These are phyloP conservation scores for Nilaparvata lugens DNA, from an alignment of 1,140 invertebrate species.

Conservation along the genomic window DNA sequence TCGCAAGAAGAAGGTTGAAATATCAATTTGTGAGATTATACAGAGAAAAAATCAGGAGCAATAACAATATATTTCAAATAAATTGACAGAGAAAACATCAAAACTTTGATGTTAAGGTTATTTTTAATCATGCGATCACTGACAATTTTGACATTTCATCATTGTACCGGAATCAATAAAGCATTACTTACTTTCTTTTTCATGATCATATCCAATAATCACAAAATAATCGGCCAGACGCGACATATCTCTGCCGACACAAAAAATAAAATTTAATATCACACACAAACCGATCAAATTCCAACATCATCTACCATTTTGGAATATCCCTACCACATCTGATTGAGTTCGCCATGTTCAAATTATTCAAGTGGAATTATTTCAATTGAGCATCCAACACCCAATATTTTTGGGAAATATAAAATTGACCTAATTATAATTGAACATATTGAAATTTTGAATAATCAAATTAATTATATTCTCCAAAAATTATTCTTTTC, in stretches of 20 bases:
- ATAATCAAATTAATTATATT: no score
- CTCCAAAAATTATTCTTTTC: no score
- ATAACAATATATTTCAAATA: no score
- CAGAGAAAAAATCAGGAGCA: no score
- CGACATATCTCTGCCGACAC: slow-evolving; percentile 52
- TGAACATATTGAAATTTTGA: no score
- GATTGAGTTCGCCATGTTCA: neutral
- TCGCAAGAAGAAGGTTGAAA: no score
- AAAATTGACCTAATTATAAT: no score
- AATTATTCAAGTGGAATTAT: no score
- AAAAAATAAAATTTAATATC: slow-evolving; percentile 4
- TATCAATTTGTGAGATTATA: no score
- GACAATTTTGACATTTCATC: slow-evolving; percentile 8
- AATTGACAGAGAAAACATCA: no score
- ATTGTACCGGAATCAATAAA: slow-evolving; percentile 9
- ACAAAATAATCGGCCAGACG: slow-evolving; percentile 97
- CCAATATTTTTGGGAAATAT: no score
- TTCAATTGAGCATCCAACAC: no score
- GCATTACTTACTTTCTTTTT: slow-evolving; percentile 87
- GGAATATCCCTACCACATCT: slow-evolving; percentile 2
- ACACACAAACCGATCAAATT: slow-evolving; percentile 10
- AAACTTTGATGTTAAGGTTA: neutral
- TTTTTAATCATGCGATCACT: neutral
- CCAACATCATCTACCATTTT: slow-evolving; percentile 11
- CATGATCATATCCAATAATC: slow-evolving; percentile 93